These are phyloP conservation scores for Rhynchophorus ferrugineus DNA, from an alignment of 1,140 invertebrate species.

Conservation along the genomic window DNA sequence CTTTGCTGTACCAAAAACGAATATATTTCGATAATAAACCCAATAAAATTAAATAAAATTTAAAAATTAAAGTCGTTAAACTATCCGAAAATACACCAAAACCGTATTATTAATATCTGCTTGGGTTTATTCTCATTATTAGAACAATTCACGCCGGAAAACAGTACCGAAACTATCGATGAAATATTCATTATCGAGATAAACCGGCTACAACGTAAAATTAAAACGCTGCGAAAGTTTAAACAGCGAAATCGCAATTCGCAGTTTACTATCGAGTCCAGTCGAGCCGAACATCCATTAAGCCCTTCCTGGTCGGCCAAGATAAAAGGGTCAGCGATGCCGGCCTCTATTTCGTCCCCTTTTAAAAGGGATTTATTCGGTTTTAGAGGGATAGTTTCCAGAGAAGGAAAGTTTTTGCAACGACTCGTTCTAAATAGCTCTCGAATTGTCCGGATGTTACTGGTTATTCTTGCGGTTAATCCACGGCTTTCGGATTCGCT, in stretches of 20 bases:
- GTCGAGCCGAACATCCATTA: constrained; percentile 7
- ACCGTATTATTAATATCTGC: too few species aligned
- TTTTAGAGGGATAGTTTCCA: constrained; percentile 2
- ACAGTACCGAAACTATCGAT: too few species aligned
- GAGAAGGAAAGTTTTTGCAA: neutral
- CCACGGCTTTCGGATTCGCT: too few species aligned
- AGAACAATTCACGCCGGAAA: too few species aligned
- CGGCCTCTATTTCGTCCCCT: constrained; percentile 6
- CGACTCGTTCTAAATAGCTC: neutral
- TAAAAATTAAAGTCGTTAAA: too few species aligned
- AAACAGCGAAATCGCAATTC: neutral
- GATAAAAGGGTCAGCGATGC: constrained; percentile 13
- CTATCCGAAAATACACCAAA: too few species aligned
- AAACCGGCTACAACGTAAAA: neutral
- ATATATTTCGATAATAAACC: too few species aligned
- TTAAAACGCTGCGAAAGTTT: neutral
- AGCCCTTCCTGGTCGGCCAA: constrained; percentile 4
- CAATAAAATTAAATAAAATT: too few species aligned
- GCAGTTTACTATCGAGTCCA: constrained; percentile 10
- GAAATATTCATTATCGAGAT: too few species aligned
- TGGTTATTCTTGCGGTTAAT: neutral
- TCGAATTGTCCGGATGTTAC: neutral
- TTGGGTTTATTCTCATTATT: too few species aligned
- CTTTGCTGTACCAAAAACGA: too few species aligned
- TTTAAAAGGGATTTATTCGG: constrained; percentile 13